Percentiles rank a stretch among this genome's conserved stretches.
These are phyloP conservation scores for Chlorospingus semifuscus DNA, from an alignment of 2,797 vertebrate species.

Conservation along the genomic window DNA sequence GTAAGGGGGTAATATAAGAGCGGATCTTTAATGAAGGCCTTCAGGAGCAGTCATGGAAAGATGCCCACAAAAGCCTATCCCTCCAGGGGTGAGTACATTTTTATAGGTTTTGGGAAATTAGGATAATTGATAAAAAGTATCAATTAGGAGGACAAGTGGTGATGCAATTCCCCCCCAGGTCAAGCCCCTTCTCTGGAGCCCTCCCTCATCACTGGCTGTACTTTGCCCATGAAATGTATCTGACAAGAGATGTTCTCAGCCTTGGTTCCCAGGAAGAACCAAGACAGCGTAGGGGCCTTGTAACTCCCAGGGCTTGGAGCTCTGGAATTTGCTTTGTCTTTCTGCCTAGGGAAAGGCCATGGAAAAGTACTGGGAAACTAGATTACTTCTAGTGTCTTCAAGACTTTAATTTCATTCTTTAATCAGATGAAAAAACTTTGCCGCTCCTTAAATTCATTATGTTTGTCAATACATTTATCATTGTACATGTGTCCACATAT, in stretches of 20 bases:
- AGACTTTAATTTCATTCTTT: not conserved
- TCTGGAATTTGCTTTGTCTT: not conserved
- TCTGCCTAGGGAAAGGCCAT: not conserved
- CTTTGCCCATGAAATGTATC: not conserved
- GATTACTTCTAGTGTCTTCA: not conserved
- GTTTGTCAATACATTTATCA: not conserved
- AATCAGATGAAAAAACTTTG: not conserved
- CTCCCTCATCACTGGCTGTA: not conserved
- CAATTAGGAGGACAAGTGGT: not conserved
- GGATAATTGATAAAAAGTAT: not conserved
- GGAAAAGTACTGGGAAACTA: not conserved
- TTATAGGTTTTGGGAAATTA: not conserved
- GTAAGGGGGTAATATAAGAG: no score
- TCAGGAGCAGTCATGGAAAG: not conserved
- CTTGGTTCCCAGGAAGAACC: not conserved
- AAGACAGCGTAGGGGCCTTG: not conserved
- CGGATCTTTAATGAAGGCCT: not conserved
- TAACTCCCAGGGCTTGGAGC: rapidly evolving
- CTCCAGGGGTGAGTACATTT: rapidly evolving
- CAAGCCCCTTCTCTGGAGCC: not conserved
- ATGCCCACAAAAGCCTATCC: not conserved
- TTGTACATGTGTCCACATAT: not conserved
- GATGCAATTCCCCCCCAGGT: not conserved
- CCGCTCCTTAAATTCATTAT: not conserved
- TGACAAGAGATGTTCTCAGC: not conserved